Conservation (phyloP, 2,888 invertebrate genomes). For the Eupithecia subumbrata region DNA sequence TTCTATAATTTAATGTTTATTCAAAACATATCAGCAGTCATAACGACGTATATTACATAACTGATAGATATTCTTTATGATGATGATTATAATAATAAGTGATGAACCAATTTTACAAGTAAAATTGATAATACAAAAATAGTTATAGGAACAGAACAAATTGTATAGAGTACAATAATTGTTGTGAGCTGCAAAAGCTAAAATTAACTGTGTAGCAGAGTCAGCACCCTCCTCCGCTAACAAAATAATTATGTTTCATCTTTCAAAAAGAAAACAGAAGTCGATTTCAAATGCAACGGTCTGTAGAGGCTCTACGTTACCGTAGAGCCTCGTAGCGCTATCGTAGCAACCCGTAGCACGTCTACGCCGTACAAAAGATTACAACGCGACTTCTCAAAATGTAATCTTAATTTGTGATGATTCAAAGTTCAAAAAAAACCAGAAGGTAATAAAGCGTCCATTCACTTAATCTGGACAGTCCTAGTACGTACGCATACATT, state of each 20-base stretch:
- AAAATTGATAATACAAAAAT: too few species aligned
- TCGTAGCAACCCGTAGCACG: background rate
- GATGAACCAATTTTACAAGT: background rate
- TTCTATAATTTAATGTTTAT: background rate
- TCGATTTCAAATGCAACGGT: background rate
- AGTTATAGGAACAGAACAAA: too few species aligned
- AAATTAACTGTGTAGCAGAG: too few species aligned
- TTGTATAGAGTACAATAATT: too few species aligned
- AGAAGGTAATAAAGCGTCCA: too few species aligned
- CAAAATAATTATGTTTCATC: too few species aligned
- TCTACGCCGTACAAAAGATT: background rate
- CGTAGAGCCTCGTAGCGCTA: conserved; percentile 4
- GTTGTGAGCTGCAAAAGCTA: too few species aligned
- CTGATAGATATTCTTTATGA: background rate
- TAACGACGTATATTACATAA: background rate
- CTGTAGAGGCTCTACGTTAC: background rate
- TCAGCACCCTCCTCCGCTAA: too few species aligned
- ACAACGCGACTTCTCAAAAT: conserved; percentile 7
- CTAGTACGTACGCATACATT: too few species aligned
- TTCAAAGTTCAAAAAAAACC: background rate
- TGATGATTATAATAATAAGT: background rate
- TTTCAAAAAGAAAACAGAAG: background rate
- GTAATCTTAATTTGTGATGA: background rate
- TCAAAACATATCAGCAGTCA: background rate
- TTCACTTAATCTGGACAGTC: too few species aligned